Base-by-base conservation (phyloP, 1,140 invertebrate genomes). In the Thaumetopoea pityocampa region DNA sequence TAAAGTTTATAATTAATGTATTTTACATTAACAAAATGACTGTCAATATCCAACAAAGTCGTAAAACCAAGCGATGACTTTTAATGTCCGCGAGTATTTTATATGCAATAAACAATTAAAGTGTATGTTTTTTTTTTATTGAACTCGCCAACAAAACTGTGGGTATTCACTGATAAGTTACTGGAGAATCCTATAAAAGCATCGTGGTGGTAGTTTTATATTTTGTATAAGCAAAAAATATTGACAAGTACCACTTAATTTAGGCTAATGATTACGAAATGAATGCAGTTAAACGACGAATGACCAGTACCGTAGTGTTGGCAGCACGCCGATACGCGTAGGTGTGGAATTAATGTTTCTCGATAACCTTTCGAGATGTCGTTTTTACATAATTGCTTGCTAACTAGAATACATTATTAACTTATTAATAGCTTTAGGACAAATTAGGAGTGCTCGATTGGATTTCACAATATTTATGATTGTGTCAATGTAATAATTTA, bases 161-260 rank as follows among this genome's bases (percentile, higher is more conserved):
- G 60, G 45, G 55, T 20, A 47, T 35, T 57, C 48, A 38, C 37
- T 8, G 35, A 50, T 57, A 55, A 65, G 47, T 61, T 65, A 65
- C 61, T 50, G 43, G 43, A 36, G 33, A 37, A 51, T 44, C 20
- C 50, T 47, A 44, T 51, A 66, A 65, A 58, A 54, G 41, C 46
- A 35, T 29, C 12, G 17, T 26, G 55, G 47, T 49, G 51, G 47
- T 40, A 29, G 19, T 27, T 50, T 73, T 60, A 79, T 79, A 76
- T 78, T 82, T 76, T 74, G 60, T 72, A 51, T 58, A 37, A 49
- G 44, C 57, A 60, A 47, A 49, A 67, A 66, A 64, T 71, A 72
- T 69, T 79, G 76, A 80, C 76, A 77, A 77, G 79, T 83, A 80
- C 74, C 62, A 73, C 70, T 83, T 83, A 80, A 83, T 83, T 80